These are phyloP conservation scores for Deilephila elpenor DNA, from an alignment of 2,888 invertebrate genomes.

Conservation along the genomic window DNA sequence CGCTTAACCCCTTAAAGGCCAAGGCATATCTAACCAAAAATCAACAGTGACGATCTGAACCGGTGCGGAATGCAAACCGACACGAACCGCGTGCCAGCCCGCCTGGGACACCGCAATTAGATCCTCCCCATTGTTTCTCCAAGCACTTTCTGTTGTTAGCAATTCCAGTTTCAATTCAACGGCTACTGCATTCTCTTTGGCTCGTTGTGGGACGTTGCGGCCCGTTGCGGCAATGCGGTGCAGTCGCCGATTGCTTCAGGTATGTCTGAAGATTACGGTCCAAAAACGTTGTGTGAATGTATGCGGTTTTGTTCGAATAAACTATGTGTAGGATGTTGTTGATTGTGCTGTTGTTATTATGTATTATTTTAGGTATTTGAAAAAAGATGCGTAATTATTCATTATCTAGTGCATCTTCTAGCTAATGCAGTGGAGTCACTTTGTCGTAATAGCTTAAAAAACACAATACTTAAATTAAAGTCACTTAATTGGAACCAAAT, in stretches of 20 bases:
- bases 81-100: conserved; percentile 51
- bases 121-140: conserved; percentile 61
- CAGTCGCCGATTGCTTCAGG: conserved; percentile 42
- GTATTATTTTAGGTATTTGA: too few species aligned
- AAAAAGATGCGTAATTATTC: too few species aligned
- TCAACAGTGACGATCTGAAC: not conserved
- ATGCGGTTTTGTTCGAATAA: not conserved
- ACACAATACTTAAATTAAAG: too few species aligned
- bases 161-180: conserved; percentile 60
- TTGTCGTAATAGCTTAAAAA: too few species aligned
- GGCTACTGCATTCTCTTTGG: conserved; percentile 53
- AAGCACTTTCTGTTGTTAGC: conserved; percentile 62
- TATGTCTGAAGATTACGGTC: conserved; percentile 17
- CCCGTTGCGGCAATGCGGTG: conserved; percentile 39
- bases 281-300: not conserved
- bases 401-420: too few species aligned
- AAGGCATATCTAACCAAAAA: not conserved
- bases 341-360: not conserved
- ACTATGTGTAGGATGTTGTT: not conserved
- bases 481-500: too few species aligned
- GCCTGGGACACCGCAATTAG: conserved; percentile 44
- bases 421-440: too few species aligned
- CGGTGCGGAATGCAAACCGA: conserved; percentile 46
- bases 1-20: not conserved
- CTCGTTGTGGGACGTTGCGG: conserved; percentile 33